Evolutionary conservation across 1,140 invertebrate genomes (phyloP), one percentile per base, ranked within the genome.

Genomic region (Cydia fagiglandana): DNA sequence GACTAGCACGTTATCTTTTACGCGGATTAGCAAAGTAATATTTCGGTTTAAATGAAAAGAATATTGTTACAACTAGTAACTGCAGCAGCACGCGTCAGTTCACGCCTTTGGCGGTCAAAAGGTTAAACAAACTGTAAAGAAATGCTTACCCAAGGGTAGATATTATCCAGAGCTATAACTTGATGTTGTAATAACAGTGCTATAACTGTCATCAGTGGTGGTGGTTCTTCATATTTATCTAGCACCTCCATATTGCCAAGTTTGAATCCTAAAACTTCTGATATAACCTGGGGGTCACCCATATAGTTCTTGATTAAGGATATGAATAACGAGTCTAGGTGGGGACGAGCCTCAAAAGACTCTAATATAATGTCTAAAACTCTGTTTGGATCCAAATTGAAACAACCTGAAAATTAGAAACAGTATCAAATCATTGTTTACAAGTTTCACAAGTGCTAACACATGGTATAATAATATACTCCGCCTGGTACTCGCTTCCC

Each of bases 301-400:
- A 98, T 98, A 86, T 98, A 98, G 0, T 95, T 96, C 81, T 95
- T 95, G 73, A 99, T 94, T 38, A 99, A 91, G 10, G 96, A 95
- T 88, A 98, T 96, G 90, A 98, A 99, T 80, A 98, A 94, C 66
- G 94, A 93, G 88, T 96, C 95, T 80, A 94, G 93, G 79, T 96
- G 94, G 9, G 96, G 96, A 76, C 97, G 95, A 80, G 96, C 97
- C 91, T 99, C 99, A 94, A 99, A 99, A 13, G 97, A 97, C 93
- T 99, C 99, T 76, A 99, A 93, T 78, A 99, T 97, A 75, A 99
- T 96, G 88, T 99, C 99, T 77, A 99, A 93, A 0, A 99, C 98
- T 85, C 99, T 94, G 91, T 99, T 99, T 20, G 99, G 99, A 94
- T 99, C 99, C 84, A 99, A 95, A 94, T 99, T 99, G 88, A 99